phyloP scores from a whole-genome alignment of 2,888 invertebrate species.

The Xestia xanthographa region DNA sequence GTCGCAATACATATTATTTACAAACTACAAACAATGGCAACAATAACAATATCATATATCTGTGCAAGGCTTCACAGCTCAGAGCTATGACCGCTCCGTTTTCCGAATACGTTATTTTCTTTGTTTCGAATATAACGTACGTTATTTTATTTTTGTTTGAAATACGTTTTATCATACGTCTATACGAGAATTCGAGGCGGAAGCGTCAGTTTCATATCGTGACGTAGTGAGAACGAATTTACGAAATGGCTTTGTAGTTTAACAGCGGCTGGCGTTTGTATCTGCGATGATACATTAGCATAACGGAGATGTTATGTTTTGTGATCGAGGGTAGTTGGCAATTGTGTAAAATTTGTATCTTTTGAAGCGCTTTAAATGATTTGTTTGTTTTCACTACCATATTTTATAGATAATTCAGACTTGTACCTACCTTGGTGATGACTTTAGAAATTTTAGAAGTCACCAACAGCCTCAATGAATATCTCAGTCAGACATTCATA shows the following conservation, averaged over 20 bases:
- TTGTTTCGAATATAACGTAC: conserved; percentile 46
- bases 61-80: conserved; percentile 13
- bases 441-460: not conserved
- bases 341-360: conserved; percentile 10
- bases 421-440: not conserved
- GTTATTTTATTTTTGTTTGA: conserved; percentile 47
- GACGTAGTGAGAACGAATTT: conserved; percentile 38
- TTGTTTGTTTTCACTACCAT: not conserved
- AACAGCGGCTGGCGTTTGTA: conserved; percentile 18
- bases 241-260: conserved; percentile 46
- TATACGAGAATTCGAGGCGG: conserved; percentile 21
- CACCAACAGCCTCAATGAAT: not conserved
- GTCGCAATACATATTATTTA: conserved; percentile 12
- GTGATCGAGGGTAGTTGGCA: not conserved
- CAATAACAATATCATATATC: conserved; percentile 38
- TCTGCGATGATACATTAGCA: conserved; percentile 34
- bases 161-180: conserved; percentile 46
- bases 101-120: conserved; percentile 52
- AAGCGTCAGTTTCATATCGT: conserved; percentile 32
- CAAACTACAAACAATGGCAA: conserved; percentile 8
- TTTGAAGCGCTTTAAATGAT: not conserved
- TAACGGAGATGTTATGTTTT: conserved; percentile 16
- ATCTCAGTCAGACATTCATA: not conserved
- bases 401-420: not conserved
- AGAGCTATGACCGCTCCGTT: conserved; percentile 33